A percentile compares a stretch with the other conserved stretches of the same genome.
phyloP scores from a whole-genome alignment of 2,113 vertebrate genomes.

The Centropus bengalensis region DNA sequence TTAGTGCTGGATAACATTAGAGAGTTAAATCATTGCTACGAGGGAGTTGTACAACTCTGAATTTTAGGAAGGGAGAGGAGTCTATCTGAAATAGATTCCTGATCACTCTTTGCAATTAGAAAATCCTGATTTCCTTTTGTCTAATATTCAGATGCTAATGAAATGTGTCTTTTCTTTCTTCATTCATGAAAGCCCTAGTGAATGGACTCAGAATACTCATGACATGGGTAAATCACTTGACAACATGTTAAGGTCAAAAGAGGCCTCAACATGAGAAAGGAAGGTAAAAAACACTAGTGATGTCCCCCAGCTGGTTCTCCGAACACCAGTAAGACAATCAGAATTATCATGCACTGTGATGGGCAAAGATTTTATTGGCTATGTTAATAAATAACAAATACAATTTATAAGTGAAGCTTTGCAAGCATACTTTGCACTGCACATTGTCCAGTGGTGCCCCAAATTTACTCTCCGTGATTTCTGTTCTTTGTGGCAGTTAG shows the following conservation, averaged over 20 bases:
- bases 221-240: background rate
- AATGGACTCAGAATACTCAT: background rate
- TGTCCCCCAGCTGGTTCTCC: background rate
- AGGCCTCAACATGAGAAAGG: background rate
- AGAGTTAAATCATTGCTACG: background rate
- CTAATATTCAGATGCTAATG: background rate
- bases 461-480: fast-evolving
- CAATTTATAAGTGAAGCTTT: background rate
- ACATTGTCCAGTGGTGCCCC: fast-evolving
- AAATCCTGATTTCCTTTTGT: background rate
- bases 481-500: background rate
- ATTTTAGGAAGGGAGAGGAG: background rate
- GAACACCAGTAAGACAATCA: background rate
- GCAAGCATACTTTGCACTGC: no score
- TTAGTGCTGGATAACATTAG: background rate
- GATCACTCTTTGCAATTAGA: background rate
- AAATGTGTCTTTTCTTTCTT: background rate
- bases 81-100: background rate
- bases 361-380: background rate
- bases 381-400: fast-evolving
- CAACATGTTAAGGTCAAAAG: background rate
- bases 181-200: background rate
- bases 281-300: background rate
- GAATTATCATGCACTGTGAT: no score
- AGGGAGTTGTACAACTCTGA: background rate